Percentiles rank a stretch among this genome's conserved stretches.
Evolutionary conservation across 2,797 vertebrate genomes (phyloP).

Genomic region (Chrosomus eos): DNA sequence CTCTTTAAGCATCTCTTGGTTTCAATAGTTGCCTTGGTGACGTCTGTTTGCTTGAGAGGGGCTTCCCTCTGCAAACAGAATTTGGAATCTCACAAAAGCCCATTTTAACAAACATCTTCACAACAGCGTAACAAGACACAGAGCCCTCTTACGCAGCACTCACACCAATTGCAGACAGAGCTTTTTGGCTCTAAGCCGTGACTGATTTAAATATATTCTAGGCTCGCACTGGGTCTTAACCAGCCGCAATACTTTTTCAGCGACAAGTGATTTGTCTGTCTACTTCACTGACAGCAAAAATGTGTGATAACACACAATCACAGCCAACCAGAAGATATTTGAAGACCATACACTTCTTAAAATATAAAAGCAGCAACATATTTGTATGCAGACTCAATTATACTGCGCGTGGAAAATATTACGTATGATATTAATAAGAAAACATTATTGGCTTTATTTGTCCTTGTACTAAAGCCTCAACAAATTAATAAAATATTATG

Average conservation of each 20-base stretch:
- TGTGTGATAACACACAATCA: neutral
- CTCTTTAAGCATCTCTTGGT: constrained; percentile 37
- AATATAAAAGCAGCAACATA: constrained; percentile 1
- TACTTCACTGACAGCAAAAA: neutral
- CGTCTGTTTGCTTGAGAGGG: constrained; percentile 24
- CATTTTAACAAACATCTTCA: constrained; percentile 31
- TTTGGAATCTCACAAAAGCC: constrained; percentile 25
- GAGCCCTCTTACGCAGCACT: constrained; percentile 18
- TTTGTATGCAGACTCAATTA: neutral
- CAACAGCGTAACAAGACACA: constrained; percentile 37
- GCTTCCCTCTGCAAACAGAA: constrained; percentile 39
- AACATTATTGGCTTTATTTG: neutral
- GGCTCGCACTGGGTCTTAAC: neutral
- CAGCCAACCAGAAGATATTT: constrained; percentile 8
- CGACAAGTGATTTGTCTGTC: constrained; percentile 10
- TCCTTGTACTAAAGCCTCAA: neutral
- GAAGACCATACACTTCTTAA: neutral
- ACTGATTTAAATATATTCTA: constrained; percentile 26
- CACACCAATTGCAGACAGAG: neutral
- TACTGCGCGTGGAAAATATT: neutral
- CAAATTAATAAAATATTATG: neutral
- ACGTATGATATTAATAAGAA: neutral
- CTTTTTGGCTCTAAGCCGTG: constrained; percentile 6
- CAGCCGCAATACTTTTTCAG: neutral
- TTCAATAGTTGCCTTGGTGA: constrained; percentile 37